Evolutionary conservation across 2,797 vertebrate genomes (phyloP), one percentile per base, ranked within the genome.

Genomic region (Cuculus canorus): DNA sequence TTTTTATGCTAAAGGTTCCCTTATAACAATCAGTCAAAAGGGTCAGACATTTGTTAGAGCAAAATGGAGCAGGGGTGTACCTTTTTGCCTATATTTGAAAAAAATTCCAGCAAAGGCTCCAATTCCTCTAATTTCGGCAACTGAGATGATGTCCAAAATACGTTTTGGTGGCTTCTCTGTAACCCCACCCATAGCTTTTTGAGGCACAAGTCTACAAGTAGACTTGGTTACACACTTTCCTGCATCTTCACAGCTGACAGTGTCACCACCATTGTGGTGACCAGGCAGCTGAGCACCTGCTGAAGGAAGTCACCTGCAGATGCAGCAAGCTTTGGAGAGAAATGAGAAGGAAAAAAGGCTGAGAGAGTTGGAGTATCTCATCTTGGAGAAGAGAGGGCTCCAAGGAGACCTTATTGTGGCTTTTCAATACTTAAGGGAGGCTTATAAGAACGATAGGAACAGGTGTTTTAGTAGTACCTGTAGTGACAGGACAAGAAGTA

Each of bases 281-380:
- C 43, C 61, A 66, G n/a, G n/a, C n/a, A n/a, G n/a, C n/a, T n/a
- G n/a, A n/a, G n/a, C n/a, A n/a, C n/a, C n/a, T n/a, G n/a, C n/a
- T n/a, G n/a, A n/a, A n/a, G 76, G 35, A 14, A 41, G 25, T 9
- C 2, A 1, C 22, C 53, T 19, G 1, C 0, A 8, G 53, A 5
- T 3, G 53, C 25, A 41, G 66, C 3, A 2, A 41, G 13, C 45
- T 10, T 25, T 30, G 60, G 0, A 4, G 9, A 12, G 15, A 25
- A 11, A 37, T 0, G 1, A 73, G 50, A 35, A 48, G 53, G 30
- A 45, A 56, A 0, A 4, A 23, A 30, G 27, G 15, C 43, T n/a
- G 41, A 65, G 21, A 65, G 30, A 45, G 41, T 11, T 32, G 63
- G 61, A 10, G 14, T 16, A 32, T 30, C 65, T 45, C 41, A 65